These are phyloP conservation scores for Apamea crenata DNA, from an alignment of 2,888 invertebrate species.

Conservation along the genomic window DNA sequence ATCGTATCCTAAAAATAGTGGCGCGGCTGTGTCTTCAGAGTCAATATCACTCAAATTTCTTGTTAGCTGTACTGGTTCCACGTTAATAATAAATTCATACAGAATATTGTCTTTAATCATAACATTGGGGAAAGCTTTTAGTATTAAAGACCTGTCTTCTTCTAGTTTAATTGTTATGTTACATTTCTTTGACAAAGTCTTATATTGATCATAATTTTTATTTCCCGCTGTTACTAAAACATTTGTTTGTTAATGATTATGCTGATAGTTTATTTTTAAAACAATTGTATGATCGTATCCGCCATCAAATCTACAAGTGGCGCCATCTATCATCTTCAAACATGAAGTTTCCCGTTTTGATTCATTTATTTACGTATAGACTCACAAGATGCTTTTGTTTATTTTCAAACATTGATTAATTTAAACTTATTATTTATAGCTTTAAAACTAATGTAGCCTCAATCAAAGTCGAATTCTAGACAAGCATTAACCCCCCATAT, in stretches of 20 bases:
- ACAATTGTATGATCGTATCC: neutral
- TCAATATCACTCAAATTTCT: conserved; percentile 44
- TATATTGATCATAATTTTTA: neutral
- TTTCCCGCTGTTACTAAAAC: neutral
- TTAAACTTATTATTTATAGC: neutral
- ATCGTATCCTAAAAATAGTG: conserved; percentile 4
- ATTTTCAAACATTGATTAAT: neutral
- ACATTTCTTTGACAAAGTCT: neutral
- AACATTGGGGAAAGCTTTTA: neutral
- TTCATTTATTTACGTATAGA: neutral
- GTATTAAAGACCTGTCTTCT: neutral
- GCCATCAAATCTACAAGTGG: neutral
- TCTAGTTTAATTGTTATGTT: neutral
- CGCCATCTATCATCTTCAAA: conserved; percentile 36
- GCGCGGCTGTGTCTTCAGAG: conserved; percentile 28
- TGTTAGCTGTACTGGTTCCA: conserved; percentile 20
- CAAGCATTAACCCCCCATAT: neutral
- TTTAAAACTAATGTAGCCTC: conserved; percentile 1
- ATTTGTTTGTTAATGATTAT: neutral
- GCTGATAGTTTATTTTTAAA: neutral
- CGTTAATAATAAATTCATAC: conserved; percentile 19
- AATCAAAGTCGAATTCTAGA: neutral
- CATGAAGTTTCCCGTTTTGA: neutral
- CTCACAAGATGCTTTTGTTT: neutral
- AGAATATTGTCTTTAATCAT: neutral